Conservation (phyloP, 2,888 invertebrate genomes). For the Cephus sareptanus region DNA sequence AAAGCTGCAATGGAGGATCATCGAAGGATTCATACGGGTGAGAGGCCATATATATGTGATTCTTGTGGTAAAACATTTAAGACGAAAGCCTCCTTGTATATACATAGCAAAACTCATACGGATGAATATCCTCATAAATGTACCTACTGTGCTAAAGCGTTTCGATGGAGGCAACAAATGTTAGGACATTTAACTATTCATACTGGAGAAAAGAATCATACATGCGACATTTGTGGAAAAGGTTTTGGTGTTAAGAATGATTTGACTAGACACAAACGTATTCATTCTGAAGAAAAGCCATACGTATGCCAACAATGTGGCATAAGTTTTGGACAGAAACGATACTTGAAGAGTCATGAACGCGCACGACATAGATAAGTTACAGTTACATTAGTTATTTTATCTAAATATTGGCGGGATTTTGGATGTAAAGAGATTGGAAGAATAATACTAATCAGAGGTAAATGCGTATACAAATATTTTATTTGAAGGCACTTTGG, state of each 20-base stretch:
- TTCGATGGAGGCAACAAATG: conserved; percentile 68
- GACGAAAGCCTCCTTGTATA: conserved; percentile 67
- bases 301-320: conserved; percentile 67
- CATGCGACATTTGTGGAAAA: conserved; percentile 68
- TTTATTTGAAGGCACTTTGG: neutral
- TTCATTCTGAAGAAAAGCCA: conserved; percentile 66
- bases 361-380: conserved; percentile 35
- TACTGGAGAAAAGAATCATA: conserved; percentile 63
- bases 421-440: neutral
- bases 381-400: neutral
- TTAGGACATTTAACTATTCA: conserved; percentile 67
- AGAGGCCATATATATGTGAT: conserved; percentile 65
- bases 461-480: neutral
- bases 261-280: conserved; percentile 69
- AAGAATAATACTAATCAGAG: neutral
- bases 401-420: neutral
- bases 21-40: conserved; percentile 65
- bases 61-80: conserved; percentile 68
- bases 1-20: conserved; percentile 67
- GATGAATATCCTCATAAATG: conserved; percentile 49
- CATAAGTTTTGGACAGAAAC: conserved; percentile 67
- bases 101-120: conserved; percentile 61
- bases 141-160: conserved; percentile 61
- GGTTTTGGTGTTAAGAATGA: conserved; percentile 68
- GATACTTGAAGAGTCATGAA: conserved; percentile 69